Percentiles rank a stretch among this genome's conserved stretches.
Evolutionary conservation across 2,888 invertebrate genomes (phyloP).

Genomic region (Lydus trimaculatus): DNA sequence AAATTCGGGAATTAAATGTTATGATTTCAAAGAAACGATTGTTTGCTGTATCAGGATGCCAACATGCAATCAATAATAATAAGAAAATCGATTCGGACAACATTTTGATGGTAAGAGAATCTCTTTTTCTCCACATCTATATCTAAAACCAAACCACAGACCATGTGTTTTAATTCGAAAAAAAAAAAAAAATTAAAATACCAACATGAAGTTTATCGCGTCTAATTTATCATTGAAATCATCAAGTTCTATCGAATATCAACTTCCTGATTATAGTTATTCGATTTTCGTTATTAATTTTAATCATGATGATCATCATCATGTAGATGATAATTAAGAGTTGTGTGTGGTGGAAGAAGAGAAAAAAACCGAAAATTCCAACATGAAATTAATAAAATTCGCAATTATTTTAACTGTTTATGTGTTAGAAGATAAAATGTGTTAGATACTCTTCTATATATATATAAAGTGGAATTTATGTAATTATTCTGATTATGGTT

Average conservation of each 20-base stretch:
- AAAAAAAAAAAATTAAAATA: constrained; percentile 4
- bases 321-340: not conserved
- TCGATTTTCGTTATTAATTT: not conserved
- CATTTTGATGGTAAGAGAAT: too few species aligned
- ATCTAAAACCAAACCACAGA: not conserved
- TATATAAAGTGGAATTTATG: constrained; percentile 7
- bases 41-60: constrained; percentile 40
- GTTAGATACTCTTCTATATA: constrained; percentile 1
- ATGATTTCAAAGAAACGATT: constrained; percentile 47
- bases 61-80: constrained; percentile 50
- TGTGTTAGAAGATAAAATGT: not conserved
- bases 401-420: constrained; percentile 1
- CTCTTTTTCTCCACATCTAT: too few species aligned
- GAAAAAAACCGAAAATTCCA: not conserved
- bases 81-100: too few species aligned
- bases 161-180: not conserved
- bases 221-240: not conserved
- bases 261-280: not conserved
- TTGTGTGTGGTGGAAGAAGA: too few species aligned
- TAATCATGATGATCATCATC: not conserved
- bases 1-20: constrained; percentile 54
- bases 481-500: constrained; percentile 9
- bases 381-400: not conserved
- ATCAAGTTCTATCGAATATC: not conserved
- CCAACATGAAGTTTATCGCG: constrained; percentile 3